Percentiles rank a stretch among this genome's conserved stretches.
phyloP scores from a whole-genome alignment of 2,888 invertebrate genomes.

The Cheilosia urbana region DNA sequence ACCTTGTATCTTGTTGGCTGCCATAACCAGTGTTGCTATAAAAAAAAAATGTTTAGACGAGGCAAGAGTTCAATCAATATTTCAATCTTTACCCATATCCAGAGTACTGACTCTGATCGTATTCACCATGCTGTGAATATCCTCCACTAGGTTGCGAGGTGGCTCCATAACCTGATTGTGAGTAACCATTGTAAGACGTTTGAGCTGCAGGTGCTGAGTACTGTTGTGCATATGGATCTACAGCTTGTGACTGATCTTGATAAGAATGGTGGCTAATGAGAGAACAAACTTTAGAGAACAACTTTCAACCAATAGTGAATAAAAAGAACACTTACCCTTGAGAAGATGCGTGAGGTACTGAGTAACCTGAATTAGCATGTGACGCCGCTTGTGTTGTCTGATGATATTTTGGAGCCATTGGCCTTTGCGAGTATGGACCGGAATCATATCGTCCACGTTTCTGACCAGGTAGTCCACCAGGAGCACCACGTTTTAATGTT shows the following conservation, averaged over 20 bases:
- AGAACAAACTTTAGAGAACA: not conserved
- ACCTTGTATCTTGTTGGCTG: slow-evolving; percentile 82
- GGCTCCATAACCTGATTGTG: slow-evolving; percentile 81
- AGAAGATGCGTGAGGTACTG: slow-evolving; percentile 77
- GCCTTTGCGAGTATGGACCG: slow-evolving; percentile 82
- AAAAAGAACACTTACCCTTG: slow-evolving; percentile 78
- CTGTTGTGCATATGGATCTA: slow-evolving; percentile 83
- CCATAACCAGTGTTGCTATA: slow-evolving; percentile 81
- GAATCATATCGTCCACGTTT: slow-evolving; percentile 83
- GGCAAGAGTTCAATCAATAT: not conserved
- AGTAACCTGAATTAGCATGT: slow-evolving; percentile 79
- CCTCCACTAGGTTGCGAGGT: slow-evolving; percentile 80
- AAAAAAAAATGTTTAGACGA: not conserved
- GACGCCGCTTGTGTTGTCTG: slow-evolving; percentile 80
- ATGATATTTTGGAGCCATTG: slow-evolving; percentile 83
- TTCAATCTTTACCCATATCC: slow-evolving; percentile 80
- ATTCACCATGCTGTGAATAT: slow-evolving; percentile 81
- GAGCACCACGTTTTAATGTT: slow-evolving; percentile 83
- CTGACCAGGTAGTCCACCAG: slow-evolving; percentile 82
- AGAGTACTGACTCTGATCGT: slow-evolving; percentile 83
- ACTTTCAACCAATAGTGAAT: not conserved
- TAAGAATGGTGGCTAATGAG: slow-evolving; percentile 81
- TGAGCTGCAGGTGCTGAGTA: slow-evolving; percentile 80
- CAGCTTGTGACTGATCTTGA: slow-evolving; percentile 82
- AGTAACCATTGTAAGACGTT: slow-evolving; percentile 82